These are phyloP conservation scores for Leucophora obtusa DNA, from an alignment of 2,888 invertebrate genomes.

Conservation along the genomic window DNA sequence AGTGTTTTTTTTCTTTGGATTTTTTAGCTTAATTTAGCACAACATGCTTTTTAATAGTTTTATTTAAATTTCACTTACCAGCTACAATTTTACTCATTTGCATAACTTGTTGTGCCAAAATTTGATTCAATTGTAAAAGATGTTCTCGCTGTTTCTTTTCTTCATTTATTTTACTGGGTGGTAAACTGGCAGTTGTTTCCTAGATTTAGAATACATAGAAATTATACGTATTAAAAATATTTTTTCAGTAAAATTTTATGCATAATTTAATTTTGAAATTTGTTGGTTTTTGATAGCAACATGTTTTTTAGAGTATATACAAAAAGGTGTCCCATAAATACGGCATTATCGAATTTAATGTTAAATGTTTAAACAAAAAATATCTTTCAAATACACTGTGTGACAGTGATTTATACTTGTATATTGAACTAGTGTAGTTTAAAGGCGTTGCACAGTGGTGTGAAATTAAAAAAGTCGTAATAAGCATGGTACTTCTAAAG, in stretches of 20 bases:
- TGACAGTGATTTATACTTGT: no score
- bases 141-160: slow-evolving; percentile 94
- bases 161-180: slow-evolving; percentile 87
- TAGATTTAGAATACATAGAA: slow-evolving; percentile 61
- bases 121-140: slow-evolving; percentile 93
- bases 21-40: slow-evolving; percentile 41
- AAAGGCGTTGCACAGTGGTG: no score
- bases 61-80: slow-evolving; percentile 82
- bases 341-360: no score
- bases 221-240: neutral
- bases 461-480: no score
- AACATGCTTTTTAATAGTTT: slow-evolving; percentile 53
- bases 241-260: neutral
- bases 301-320: no score
- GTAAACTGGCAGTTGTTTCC: slow-evolving; percentile 77
- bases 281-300: no score
- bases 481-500: no score
- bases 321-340: no score
- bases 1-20: slow-evolving; percentile 42
- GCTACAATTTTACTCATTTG: slow-evolving; percentile 97
- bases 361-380: no score
- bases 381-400: no score
- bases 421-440: no score
- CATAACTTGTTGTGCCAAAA: slow-evolving; percentile 95
- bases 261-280: neutral